phyloP scores from a whole-genome alignment of 2,797 vertebrate species.

The Sorex maritimensis region DNA sequence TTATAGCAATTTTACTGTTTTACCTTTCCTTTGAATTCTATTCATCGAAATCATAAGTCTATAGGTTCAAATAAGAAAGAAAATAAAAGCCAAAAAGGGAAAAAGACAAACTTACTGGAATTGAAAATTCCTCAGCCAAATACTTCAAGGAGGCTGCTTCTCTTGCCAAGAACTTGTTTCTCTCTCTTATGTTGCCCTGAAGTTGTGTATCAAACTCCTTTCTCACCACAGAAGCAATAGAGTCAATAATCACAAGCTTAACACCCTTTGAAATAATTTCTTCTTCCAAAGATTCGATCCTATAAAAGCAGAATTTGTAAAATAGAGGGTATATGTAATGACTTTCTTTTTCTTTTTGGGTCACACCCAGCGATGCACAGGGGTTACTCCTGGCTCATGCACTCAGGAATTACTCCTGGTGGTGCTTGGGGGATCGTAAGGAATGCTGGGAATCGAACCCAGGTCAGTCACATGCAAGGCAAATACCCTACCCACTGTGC shows the following conservation, averaged over 20 bases:
- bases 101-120: slow-evolving; percentile 91
- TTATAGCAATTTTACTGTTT: slow-evolving; percentile 62
- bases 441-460: too few relatives aligned
- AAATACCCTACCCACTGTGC: too few relatives aligned
- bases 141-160: slow-evolving; percentile 92
- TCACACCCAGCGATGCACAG: too few relatives aligned
- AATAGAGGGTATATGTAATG: slow-evolving; percentile 37
- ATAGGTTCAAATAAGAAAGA: slow-evolving; percentile 30
- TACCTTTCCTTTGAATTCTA: slow-evolving; percentile 73
- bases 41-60: slow-evolving; percentile 21
- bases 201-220: slow-evolving; percentile 94
- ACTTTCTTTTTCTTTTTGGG: background rate
- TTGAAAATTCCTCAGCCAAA: slow-evolving; percentile 93
- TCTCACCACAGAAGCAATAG: slow-evolving; percentile 94
- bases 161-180: slow-evolving; percentile 92
- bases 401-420: too few relatives aligned
- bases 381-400: too few relatives aligned
- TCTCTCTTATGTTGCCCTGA: slow-evolving; percentile 92
- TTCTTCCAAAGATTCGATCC: slow-evolving; percentile 93
- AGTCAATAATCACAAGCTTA: slow-evolving; percentile 93
- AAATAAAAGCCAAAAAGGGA: slow-evolving; percentile 15
- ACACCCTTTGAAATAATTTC: slow-evolving; percentile 93
- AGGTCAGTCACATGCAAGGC: too few relatives aligned
- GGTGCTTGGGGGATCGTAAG: too few relatives aligned
- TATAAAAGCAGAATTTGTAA: slow-evolving; percentile 79